Conservation (phyloP, 2,888 invertebrate genomes). For the Encarsia formosa region DNA sequence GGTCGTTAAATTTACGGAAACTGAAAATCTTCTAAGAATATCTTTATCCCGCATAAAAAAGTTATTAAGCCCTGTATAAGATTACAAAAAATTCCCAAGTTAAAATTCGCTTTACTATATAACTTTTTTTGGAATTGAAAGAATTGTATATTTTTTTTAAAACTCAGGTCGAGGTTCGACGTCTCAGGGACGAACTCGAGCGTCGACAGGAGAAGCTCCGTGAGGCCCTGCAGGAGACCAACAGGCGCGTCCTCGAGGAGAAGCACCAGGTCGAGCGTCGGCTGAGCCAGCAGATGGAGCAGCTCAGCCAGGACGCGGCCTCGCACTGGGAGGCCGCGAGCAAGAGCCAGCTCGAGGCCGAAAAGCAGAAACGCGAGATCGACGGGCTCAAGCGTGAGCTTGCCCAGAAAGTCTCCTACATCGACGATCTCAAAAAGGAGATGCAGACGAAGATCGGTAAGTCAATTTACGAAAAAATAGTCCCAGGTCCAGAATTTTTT, state of each 20-base stretch:
- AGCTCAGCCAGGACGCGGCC: slow-evolving; percentile 72
- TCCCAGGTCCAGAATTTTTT: too few relatives aligned
- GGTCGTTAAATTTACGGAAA: too few relatives aligned
- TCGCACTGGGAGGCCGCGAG: slow-evolving; percentile 77
- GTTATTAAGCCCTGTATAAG: too few relatives aligned
- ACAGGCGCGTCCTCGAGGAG: slow-evolving; percentile 66
- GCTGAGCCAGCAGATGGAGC: slow-evolving; percentile 71
- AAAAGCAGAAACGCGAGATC: slow-evolving; percentile 74
- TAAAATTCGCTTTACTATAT: too few relatives aligned
- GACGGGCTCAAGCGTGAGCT: slow-evolving; percentile 73
- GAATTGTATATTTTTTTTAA: too few relatives aligned
- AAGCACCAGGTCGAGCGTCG: slow-evolving; percentile 69
- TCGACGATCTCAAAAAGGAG: slow-evolving; percentile 78
- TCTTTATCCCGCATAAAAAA: too few relatives aligned
- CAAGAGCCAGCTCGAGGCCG: slow-evolving; percentile 67
- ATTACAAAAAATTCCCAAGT: too few relatives aligned
- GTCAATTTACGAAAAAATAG: too few relatives aligned
- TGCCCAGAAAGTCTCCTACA: slow-evolving; percentile 67
- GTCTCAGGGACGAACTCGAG: slow-evolving; percentile 73
- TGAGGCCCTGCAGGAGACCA: slow-evolving; percentile 65
- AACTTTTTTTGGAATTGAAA: too few relatives aligned
- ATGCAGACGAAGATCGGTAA: slow-evolving; percentile 61
- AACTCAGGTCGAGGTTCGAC: slow-evolving; percentile 71
- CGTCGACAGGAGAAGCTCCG: slow-evolving; percentile 72
- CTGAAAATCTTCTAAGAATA: too few relatives aligned